phyloP scores from a whole-genome alignment of 2,888 invertebrate genomes.

The Melanotus villosus region DNA sequence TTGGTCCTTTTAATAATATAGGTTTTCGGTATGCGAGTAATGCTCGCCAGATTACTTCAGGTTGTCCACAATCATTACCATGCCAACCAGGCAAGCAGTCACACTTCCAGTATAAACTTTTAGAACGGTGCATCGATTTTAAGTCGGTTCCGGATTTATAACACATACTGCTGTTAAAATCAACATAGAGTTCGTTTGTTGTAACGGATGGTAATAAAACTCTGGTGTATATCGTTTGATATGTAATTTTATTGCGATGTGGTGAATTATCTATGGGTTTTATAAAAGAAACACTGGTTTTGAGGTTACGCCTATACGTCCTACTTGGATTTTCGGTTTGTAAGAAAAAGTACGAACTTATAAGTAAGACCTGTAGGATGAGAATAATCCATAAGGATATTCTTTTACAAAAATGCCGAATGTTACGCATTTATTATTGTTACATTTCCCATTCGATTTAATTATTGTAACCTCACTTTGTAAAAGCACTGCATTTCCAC shows the following conservation, averaged over 20 bases:
- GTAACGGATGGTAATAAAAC: constrained; percentile 55
- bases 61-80: constrained; percentile 76
- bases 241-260: constrained; percentile 55
- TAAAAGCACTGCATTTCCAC: too few relatives aligned
- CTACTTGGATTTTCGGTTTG: constrained; percentile 52
- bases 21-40: constrained; percentile 72
- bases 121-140: constrained; percentile 62
- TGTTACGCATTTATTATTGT: constrained; percentile 57
- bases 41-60: constrained; percentile 78
- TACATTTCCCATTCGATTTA: constrained; percentile 16
- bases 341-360: constrained; percentile 63
- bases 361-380: constrained; percentile 62
- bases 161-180: constrained; percentile 67
- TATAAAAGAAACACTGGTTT: constrained; percentile 45
- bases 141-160: constrained; percentile 66
- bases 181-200: constrained; percentile 60
- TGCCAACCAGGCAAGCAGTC: constrained; percentile 76
- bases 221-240: constrained; percentile 59
- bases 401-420: constrained; percentile 60
- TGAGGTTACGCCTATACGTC: constrained; percentile 24
- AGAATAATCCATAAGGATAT: constrained; percentile 64
- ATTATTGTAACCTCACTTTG: constrained; percentile 8
- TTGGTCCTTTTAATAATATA: constrained; percentile 66
- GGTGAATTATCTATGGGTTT: constrained; percentile 10
- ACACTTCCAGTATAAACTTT: constrained; percentile 68